Evolutionary conservation across 2,113 vertebrate genomes (phyloP), one percentile per base, ranked within the genome.

Genomic region (Aepyceros melampus): DNA sequence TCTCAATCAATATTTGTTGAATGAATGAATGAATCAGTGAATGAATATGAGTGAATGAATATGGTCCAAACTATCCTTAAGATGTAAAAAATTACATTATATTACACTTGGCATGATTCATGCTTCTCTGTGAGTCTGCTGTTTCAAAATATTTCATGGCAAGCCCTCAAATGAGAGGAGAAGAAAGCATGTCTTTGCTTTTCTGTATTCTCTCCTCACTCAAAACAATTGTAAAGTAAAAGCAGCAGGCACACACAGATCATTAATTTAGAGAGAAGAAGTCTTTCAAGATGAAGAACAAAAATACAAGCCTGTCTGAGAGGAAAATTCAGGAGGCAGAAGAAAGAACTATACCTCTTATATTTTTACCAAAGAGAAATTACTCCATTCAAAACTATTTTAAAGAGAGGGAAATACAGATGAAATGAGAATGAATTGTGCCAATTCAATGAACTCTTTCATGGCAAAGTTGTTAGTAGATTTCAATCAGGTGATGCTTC

Each of bases 91-190:
- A 93, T 78, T n/a, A 47, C 25, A 71, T 64, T 93, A 45, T 53
- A 43, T 67, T 96, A 56, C 79, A 45, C 49, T 89, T 45, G 86
- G 92, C 29, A 47, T 56, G 40, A 91, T 29, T 96, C 45, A 79
- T 0, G 2, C 31, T 58, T 87, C 23, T 60, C 23, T 1, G 11
- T 53, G 71, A 45, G 74, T 93, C 23, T 79, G 43, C 79, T 91
- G 19, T 91, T 97, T 95, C 43, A 93, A 91, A 97, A 95, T 90
- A 97, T 88, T 91, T 95, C 97, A 78, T 86, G 29, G 47, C 9
- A 97, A 94, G 33, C 33, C 82, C 55, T 96, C 60, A 95, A 86
- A 94, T 81, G 58, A 97, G 47, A 93, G 16, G 16, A 88, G 56
- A 81, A 96, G 49, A 95, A 82, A 97, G 14, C 49, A 3, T 62